Conservation (phyloP, 2,113 vertebrate species). For the Sorex araneus region DNA sequence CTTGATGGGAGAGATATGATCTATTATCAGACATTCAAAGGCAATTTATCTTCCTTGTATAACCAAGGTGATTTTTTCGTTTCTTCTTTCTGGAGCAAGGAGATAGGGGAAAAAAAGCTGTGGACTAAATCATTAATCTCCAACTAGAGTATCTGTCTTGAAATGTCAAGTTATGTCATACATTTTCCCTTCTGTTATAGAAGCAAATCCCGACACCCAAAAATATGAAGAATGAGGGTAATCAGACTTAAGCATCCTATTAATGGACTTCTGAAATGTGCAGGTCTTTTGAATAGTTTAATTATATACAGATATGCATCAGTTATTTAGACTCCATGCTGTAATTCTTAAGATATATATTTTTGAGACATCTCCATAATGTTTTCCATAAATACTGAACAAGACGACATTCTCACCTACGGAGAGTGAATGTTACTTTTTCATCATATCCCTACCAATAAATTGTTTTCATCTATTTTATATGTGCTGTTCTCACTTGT, state of each 20-base stretch:
- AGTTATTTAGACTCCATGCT: background rate
- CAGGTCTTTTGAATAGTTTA: slow-evolving; percentile 5
- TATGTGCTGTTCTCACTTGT: too few relatives aligned
- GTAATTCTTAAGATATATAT: background rate
- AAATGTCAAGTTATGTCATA: slow-evolving; percentile 62
- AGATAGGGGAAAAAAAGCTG: background rate
- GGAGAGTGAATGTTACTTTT: too few relatives aligned
- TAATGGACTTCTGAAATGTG: slow-evolving; percentile 39
- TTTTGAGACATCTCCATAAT: too few relatives aligned
- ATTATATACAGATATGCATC: background rate
- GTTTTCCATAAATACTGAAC: too few relatives aligned
- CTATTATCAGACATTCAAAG: slow-evolving; percentile 58
- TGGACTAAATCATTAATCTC: slow-evolving; percentile 70
- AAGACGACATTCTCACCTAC: too few relatives aligned
- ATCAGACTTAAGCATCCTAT: slow-evolving; percentile 9
- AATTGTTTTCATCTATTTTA: too few relatives aligned
- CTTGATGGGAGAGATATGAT: slow-evolving; percentile 22
- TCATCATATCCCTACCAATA: too few relatives aligned
- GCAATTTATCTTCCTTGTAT: slow-evolving; percentile 69
- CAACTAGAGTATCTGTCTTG: slow-evolving; percentile 54
- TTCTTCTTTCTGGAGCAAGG: slow-evolving; percentile 35
- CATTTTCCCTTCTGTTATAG: slow-evolving; percentile 60
- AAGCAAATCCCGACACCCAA: slow-evolving; percentile 50
- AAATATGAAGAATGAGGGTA: slow-evolving; percentile 61
- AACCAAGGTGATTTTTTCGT: slow-evolving; percentile 65